Evolutionary conservation across 2,888 invertebrate genomes (phyloP).

Genomic region (Drosophila longiperda): DNA sequence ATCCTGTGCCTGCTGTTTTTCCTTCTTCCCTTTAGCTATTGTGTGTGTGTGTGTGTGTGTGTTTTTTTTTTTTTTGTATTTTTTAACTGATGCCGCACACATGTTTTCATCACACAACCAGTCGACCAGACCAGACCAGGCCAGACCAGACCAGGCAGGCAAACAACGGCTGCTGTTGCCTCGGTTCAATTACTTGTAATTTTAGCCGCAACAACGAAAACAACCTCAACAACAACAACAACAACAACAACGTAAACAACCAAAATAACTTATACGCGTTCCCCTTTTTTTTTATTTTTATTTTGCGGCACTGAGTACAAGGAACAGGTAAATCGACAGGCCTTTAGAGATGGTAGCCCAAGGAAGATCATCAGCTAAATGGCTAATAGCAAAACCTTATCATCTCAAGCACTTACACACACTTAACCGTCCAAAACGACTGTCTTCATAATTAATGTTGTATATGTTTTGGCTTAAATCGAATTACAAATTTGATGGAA

Average conservation of each 20-base stretch:
- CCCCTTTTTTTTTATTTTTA: constrained; percentile 29
- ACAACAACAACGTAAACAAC: constrained; percentile 10
- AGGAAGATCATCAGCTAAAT: constrained; percentile 15
- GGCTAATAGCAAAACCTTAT: background rate
- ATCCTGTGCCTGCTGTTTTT: constrained; percentile 57
- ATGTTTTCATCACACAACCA: constrained; percentile 46
- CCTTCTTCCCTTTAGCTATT: constrained; percentile 6
- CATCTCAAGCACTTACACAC: background rate
- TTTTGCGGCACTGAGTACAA: constrained; percentile 17
- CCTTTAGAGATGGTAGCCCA: constrained; percentile 43
- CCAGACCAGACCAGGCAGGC: background rate
- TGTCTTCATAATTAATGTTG: background rate
- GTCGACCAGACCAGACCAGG: background rate
- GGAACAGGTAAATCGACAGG: constrained; percentile 49
- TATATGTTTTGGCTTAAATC: background rate
- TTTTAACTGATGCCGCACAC: constrained; percentile 58
- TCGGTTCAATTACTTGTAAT: constrained; percentile 80
- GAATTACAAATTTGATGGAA: background rate
- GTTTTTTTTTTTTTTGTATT: constrained; percentile 3
- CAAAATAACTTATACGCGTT: constrained; percentile 23
- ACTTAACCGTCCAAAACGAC: too few species aligned
- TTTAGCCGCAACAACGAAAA: constrained; percentile 71
- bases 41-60: background rate
- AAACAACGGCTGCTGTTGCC: constrained; percentile 31
- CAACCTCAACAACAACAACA: constrained; percentile 38